Conservation (phyloP, 2,113 vertebrate genomes). For the Pavo muticus region DNA sequence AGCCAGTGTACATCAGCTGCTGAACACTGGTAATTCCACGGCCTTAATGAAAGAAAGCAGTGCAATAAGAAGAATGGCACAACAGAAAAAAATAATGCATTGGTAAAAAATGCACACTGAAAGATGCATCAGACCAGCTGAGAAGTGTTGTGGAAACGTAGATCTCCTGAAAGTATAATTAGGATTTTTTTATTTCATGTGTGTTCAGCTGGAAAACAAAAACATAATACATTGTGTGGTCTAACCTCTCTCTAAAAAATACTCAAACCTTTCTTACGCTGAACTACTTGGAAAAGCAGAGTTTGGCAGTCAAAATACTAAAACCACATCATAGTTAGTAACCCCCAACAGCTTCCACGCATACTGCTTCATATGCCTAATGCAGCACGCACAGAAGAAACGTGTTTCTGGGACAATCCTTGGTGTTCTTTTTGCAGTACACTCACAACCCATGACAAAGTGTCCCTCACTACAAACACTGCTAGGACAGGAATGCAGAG, state of each 20-base stretch:
- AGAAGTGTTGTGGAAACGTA: rapidly evolving
- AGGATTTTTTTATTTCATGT: background rate
- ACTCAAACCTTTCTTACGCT: background rate
- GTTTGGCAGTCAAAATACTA: background rate
- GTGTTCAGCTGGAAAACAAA: background rate
- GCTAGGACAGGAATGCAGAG: background rate
- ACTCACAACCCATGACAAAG: background rate
- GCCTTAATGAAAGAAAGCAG: background rate
- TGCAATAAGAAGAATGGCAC: background rate
- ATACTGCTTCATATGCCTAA: background rate
- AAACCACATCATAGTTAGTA: background rate
- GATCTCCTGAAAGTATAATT: background rate
- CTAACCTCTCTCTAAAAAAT: background rate
- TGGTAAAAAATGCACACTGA: rapidly evolving
- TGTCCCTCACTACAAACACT: background rate
- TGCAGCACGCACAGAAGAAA: background rate
- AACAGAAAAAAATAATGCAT: rapidly evolving
- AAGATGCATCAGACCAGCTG: background rate
- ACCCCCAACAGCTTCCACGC: background rate
- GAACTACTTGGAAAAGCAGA: background rate
- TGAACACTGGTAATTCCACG: background rate
- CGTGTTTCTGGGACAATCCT: background rate
- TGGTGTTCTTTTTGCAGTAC: background rate
- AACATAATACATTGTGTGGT: background rate
- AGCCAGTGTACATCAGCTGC: background rate